A percentile compares a stretch with the other conserved stretches of the same genome.
Conservation (phyloP, 2,113 vertebrate species). For the Heterotis niloticus region DNA sequence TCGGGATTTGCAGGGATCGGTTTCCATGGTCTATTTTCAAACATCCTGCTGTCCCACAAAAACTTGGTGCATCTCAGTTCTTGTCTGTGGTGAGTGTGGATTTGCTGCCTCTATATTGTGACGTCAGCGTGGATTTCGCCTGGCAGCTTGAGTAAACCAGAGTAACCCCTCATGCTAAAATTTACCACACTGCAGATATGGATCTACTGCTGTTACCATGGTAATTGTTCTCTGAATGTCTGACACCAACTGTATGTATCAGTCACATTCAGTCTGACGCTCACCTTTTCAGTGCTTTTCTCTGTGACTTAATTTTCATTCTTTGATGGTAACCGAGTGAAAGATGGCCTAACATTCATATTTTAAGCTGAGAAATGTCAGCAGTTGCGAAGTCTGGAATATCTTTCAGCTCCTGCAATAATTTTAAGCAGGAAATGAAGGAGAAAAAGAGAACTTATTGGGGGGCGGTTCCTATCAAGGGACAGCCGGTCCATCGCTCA, state of each 20-base stretch:
- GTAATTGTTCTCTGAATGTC: slow-evolving; percentile 34
- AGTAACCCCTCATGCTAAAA: too few species aligned
- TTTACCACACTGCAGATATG: slow-evolving; percentile 41
- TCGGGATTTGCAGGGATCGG: too few species aligned
- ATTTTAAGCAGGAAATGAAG: background rate
- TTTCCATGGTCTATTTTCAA: too few species aligned
- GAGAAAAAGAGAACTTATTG: too few species aligned
- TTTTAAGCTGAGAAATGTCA: background rate
- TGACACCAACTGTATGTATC: slow-evolving; percentile 27
- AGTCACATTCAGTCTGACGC: slow-evolving; percentile 3
- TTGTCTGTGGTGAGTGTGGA: too few species aligned
- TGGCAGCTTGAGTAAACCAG: too few species aligned
- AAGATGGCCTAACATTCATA: background rate
- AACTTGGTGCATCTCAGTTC: too few species aligned
- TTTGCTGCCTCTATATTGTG: too few species aligned
- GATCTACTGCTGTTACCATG: slow-evolving; percentile 51
- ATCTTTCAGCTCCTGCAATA: background rate
- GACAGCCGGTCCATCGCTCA: too few species aligned
- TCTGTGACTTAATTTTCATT: background rate
- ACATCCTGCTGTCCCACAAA: too few species aligned
- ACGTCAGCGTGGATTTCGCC: too few species aligned
- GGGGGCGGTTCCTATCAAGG: too few species aligned
- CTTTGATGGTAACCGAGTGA: background rate
- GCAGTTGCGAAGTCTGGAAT: background rate
- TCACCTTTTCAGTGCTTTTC: background rate